A percentile compares a stretch with the other conserved stretches of the same genome.
Evolutionary conservation across 2,888 invertebrate species (phyloP).

Genomic region (Caenorhabditis parvicauda): DNA sequence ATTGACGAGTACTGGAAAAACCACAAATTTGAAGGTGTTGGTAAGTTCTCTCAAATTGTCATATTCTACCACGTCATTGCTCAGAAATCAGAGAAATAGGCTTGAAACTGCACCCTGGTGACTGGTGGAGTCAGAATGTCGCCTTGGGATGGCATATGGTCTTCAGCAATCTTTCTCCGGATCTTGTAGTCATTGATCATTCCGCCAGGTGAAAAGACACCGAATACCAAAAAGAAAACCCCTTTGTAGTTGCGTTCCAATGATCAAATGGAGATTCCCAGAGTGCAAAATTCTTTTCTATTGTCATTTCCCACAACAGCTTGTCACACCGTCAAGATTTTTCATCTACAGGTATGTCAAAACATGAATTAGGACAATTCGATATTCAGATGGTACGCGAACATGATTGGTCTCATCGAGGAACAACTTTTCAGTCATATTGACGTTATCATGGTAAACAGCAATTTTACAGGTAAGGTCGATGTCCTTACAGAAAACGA

Average conservation of each 20-base stretch:
- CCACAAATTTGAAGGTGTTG: constrained; percentile 56
- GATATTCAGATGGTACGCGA: constrained; percentile 52
- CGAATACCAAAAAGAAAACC: background rate
- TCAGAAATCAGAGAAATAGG: constrained; percentile 56
- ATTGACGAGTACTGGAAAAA: constrained; percentile 61
- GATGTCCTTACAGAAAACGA: background rate
- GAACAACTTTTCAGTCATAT: constrained; percentile 66
- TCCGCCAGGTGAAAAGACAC: constrained; percentile 47
- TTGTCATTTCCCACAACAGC: constrained; percentile 61
- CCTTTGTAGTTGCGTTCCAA: constrained; percentile 52
- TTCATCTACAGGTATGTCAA: constrained; percentile 52
- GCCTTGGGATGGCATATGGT: constrained; percentile 57
- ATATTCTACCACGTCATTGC: background rate
- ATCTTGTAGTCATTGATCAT: constrained; percentile 59
- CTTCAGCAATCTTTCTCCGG: constrained; percentile 52
- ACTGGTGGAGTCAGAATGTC: constrained; percentile 61
- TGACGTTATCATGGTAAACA: constrained; percentile 66
- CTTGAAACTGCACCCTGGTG: constrained; percentile 57
- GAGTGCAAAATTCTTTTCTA: constrained; percentile 57
- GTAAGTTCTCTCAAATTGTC: constrained; percentile 22
- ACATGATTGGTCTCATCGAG: constrained; percentile 56
- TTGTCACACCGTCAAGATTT: constrained; percentile 59
- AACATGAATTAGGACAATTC: background rate
- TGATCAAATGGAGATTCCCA: constrained; percentile 61
- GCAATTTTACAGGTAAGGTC: constrained; percentile 66